A percentile compares a stretch with the other conserved stretches of the same genome.
Evolutionary conservation across 1,140 invertebrate species (phyloP).

Genomic region (Hylyphantes graminicola): DNA sequence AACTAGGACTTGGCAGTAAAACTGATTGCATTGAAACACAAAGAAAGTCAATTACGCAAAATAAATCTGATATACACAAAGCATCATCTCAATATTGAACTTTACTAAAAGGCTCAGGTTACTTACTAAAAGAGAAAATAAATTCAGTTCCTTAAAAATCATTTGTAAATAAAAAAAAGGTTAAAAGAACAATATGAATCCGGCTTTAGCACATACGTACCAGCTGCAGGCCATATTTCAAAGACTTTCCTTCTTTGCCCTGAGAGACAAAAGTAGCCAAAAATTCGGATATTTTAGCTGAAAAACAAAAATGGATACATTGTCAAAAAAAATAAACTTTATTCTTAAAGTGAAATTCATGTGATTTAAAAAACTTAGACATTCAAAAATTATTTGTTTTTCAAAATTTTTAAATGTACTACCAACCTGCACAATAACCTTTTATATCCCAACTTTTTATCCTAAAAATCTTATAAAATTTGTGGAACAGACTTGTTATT

Average conservation of each 20-base stretch:
- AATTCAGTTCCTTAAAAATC: neutral
- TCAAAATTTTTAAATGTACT: neutral
- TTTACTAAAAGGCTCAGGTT: too few species aligned
- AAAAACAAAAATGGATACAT: constrained; percentile 9
- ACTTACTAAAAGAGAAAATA: neutral
- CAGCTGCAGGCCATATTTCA: constrained; percentile 33
- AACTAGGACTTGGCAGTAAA: too few species aligned
- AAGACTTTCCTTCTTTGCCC: constrained; percentile 3
- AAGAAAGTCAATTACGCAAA: too few species aligned
- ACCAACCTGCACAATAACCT: too few species aligned
- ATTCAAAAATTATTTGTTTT: too few species aligned
- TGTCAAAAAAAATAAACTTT: neutral
- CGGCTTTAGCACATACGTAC: neutral
- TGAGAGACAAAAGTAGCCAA: constrained; percentile 20
- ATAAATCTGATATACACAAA: too few species aligned
- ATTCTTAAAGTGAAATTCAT: too few species aligned
- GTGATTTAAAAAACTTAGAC: neutral
- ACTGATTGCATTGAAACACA: too few species aligned
- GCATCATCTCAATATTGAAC: neutral
- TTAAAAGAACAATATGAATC: neutral
- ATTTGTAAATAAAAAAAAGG: neutral
- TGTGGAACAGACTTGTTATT: too few species aligned
- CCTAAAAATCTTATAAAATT: too few species aligned
- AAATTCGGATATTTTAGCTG: constrained; percentile 24
- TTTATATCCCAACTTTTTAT: too few species aligned